Base-by-base conservation (phyloP, 2,797 vertebrate genomes). In the Parauchenoglanis ngamensis region DNA sequence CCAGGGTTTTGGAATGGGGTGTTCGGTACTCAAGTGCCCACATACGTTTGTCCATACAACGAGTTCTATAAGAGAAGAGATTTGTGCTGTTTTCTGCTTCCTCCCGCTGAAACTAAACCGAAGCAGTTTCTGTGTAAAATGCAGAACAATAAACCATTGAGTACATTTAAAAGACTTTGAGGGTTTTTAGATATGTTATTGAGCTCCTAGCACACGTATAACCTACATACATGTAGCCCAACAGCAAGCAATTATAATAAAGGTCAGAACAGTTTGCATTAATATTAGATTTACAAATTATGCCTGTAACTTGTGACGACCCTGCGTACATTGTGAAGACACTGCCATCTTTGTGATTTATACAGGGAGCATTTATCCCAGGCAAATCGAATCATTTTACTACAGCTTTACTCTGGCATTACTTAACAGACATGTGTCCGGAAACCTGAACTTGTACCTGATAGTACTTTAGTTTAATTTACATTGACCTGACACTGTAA, bases 321-420 rank as follows among this genome's bases (percentile, higher is more conserved):
- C 68, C 40, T 70, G 68, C 11, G 63, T 5, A 63, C 57, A 52
- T 17, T 28, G 25, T 76, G 44, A 13, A 76, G 25, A 28, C n/a
- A 54, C 46, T 28, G 52, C 76, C 28, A 35, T 56, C 75, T 56
- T 31, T 4, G 28, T 76, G 35, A 40, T 44, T 21, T 72, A 40
- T 10, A 23, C 35, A 44, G 73, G 52, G 31, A 52, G 44, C 72
- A 15, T 46, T n/a, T 25, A 28, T 28, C 75, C n/a, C 1, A 15
- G 17, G 75, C 46, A 54, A 77, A 54, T 77, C n/a, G 15, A 77
- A 77, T 78, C 28, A 56, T 40, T 40, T 57, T 56, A 57, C 76
- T 78, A 10, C 49, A 77, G 49, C 56, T 19, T 25, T 54, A n/a
- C 70, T 73, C 23, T 8, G 1, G 21, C 23, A 75, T 13, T 75